Percentiles rank a stretch among this genome's conserved stretches.
phyloP scores from a whole-genome alignment of 2,113 vertebrate genomes.

The Salvelinus fontinalis region DNA sequence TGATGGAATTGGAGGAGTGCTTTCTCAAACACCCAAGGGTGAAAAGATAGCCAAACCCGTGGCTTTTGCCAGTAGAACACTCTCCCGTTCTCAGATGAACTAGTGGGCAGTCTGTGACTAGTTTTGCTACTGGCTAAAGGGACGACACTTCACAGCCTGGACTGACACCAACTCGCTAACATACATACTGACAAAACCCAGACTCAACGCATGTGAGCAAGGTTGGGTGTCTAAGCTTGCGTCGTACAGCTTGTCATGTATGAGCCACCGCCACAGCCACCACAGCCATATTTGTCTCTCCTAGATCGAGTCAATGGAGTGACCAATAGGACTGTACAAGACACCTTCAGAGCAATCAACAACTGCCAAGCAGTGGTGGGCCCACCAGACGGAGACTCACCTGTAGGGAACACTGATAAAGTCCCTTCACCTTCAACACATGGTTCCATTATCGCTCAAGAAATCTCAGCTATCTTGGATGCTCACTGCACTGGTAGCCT shows the following conservation, averaged over 20 bases:
- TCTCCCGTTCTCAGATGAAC: too few relatives aligned
- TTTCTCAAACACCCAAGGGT: too few relatives aligned
- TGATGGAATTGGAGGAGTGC: too few relatives aligned
- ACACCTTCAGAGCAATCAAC: slow-evolving; percentile 13
- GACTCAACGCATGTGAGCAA: slow-evolving; percentile 21
- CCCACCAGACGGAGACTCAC: too few relatives aligned
- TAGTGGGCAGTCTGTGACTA: too few relatives aligned
- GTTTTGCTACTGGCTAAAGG: too few relatives aligned
- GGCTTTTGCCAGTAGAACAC: too few relatives aligned
- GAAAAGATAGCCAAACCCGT: too few relatives aligned
- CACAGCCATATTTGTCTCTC: slow-evolving; percentile 21
- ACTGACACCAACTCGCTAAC: slow-evolving; percentile 8
- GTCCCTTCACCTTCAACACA: too few relatives aligned
- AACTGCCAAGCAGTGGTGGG: slow-evolving; percentile 15
- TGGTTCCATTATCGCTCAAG: not conserved
- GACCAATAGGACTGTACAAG: slow-evolving; percentile 6
- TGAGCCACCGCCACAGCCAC: slow-evolving; percentile 6
- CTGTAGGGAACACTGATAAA: too few relatives aligned
- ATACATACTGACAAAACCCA: slow-evolving; percentile 26
- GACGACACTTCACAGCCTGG: not conserved
- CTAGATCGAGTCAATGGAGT: slow-evolving; percentile 17
- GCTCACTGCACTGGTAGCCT: not conserved
- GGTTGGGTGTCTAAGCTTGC: slow-evolving; percentile 28
- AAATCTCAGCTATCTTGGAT: not conserved
- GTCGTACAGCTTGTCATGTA: slow-evolving; percentile 17